phyloP scores from a whole-genome alignment of 1,140 invertebrate genomes.

The Drosophila murphyi region DNA sequence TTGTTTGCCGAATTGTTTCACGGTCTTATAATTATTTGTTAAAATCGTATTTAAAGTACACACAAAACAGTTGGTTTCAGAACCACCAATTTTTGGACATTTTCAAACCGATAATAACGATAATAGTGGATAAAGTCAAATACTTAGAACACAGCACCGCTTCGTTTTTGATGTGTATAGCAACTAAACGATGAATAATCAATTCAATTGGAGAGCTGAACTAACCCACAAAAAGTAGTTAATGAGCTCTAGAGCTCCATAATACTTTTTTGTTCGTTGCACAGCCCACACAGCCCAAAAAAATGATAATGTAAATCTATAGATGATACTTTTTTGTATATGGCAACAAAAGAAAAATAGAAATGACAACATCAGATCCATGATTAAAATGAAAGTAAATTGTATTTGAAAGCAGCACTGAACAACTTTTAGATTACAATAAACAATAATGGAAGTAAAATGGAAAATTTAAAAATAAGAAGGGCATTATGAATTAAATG shows the following conservation, averaged over 20 bases:
- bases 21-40: conserved; percentile 50
- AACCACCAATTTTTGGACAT: conserved; percentile 80
- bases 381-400: conserved; percentile 29
- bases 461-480: conserved; percentile 29
- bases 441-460: conserved; percentile 46
- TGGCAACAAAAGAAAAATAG: conserved; percentile 10
- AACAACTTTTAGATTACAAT: conserved; percentile 56
- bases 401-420: conserved; percentile 66
- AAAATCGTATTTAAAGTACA: conserved; percentile 53
- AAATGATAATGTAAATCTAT: conserved; percentile 16
- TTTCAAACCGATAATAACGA: conserved; percentile 49
- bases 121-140: conserved; percentile 18
- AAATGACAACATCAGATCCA: conserved; percentile 21
- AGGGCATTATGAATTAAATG: conserved; percentile 12
- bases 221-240: conserved; percentile 41
- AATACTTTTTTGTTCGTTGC: conserved; percentile 28
- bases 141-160: conserved; percentile 36
- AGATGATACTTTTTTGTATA: conserved; percentile 24
- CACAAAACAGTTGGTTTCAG: conserved; percentile 71
- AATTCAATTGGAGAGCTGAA: conserved; percentile 22
- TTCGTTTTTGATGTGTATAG: conserved; percentile 26
- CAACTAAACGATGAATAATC: conserved; percentile 6
- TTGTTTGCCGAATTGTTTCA: conserved; percentile 58
- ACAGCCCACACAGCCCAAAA: conserved; percentile 27
- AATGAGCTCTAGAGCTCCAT: conserved; percentile 20